Percentiles rank a stretch among this genome's conserved stretches.
Evolutionary conservation across 2,888 invertebrate genomes (phyloP).

Genomic region (Neoascia interrupta): DNA sequence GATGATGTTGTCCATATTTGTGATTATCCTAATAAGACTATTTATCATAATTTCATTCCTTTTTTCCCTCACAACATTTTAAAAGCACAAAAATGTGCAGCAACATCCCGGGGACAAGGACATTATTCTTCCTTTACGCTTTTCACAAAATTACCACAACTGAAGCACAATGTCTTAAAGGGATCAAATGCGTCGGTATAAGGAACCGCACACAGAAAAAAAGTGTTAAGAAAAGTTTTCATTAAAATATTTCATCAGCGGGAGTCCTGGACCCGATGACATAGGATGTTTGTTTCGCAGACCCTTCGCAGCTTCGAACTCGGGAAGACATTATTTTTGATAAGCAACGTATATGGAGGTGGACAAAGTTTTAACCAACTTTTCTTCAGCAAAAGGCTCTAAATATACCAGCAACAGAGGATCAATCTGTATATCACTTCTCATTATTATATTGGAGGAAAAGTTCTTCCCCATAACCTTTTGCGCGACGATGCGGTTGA

Average conservation of each 20-base stretch:
- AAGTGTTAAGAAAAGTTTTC: constrained; percentile 23
- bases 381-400: not conserved
- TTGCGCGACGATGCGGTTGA: not conserved
- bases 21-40: constrained; percentile 56
- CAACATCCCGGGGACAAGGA: constrained; percentile 9
- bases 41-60: constrained; percentile 52
- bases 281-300: too few relatives aligned
- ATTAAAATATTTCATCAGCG: constrained; percentile 29
- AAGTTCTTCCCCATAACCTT: constrained; percentile 27
- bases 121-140: constrained; percentile 45
- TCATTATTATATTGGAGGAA: constrained; percentile 4
- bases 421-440: constrained; percentile 35
- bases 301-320: not conserved
- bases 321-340: constrained; percentile 9
- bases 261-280: not conserved
- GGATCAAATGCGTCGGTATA: too few relatives aligned
- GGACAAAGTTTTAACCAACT: too few relatives aligned
- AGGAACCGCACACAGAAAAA: not conserved
- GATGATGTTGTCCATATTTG: constrained; percentile 9
- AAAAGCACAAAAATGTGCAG: not conserved
- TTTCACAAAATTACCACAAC: not conserved
- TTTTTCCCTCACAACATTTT: not conserved
- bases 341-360: too few relatives aligned
- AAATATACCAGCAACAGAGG: not conserved
- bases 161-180: too few relatives aligned